These are phyloP conservation scores for Nipponia nippon DNA, from an alignment of 2,113 vertebrate species.

Conservation along the genomic window DNA sequence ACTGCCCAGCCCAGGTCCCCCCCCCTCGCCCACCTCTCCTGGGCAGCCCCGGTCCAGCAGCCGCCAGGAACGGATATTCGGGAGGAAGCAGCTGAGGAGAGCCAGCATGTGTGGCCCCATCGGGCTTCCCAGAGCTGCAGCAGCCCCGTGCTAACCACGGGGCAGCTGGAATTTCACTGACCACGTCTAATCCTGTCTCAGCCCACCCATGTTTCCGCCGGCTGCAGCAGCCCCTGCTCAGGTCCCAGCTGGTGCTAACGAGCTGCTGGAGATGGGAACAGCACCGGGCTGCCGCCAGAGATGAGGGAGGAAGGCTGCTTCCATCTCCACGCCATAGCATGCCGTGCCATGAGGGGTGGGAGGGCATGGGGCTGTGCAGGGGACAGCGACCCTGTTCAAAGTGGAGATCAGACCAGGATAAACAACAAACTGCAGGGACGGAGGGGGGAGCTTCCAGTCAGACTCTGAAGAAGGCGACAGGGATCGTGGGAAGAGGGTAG, in stretches of 20 bases:
- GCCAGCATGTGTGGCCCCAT: rapidly evolving
- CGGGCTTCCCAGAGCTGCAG: neutral
- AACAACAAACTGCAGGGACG: neutral
- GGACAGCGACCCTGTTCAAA: neutral
- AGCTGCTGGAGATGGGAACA: neutral
- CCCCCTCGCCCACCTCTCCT: neutral
- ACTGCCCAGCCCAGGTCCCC: neutral
- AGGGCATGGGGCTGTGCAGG: neutral
- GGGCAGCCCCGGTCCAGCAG: neutral
- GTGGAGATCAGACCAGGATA: neutral
- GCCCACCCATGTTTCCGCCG: neutral
- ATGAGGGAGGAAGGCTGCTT: neutral
- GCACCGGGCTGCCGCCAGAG: rapidly evolving
- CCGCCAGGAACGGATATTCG: rapidly evolving
- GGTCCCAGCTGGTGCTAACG: rapidly evolving
- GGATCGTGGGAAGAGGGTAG: neutral
- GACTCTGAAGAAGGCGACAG: neutral
- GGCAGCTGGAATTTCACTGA: neutral
- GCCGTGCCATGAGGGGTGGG: neutral
- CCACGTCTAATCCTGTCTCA: neutral
- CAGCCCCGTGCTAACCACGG: neutral
- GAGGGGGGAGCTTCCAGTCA: neutral
- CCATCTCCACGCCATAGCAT: rapidly evolving
- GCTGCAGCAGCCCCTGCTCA: neutral
- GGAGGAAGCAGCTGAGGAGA: neutral